Conservation (phyloP, 1,140 invertebrate species). For the Atta cephalotes region DNA sequence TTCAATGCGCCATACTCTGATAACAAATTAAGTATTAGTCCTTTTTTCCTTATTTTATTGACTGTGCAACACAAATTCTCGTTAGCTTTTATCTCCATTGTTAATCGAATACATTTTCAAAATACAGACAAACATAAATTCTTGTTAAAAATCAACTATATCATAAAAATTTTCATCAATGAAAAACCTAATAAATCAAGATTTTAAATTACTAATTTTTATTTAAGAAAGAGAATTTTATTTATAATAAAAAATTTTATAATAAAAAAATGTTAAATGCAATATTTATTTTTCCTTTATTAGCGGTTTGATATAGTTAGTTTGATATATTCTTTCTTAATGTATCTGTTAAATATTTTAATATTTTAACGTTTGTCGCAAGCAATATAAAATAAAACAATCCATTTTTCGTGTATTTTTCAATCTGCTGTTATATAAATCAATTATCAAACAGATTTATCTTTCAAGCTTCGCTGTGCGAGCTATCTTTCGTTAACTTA, state of each 20-base stretch:
- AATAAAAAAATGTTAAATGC: neutral
- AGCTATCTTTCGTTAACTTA: slow-evolving; percentile 23
- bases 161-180: neutral
- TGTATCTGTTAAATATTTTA: neutral
- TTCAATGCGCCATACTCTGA: too few relatives aligned
- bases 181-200: neutral
- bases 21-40: neutral
- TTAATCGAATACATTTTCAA: slow-evolving; percentile 5
- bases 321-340: neutral
- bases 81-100: neutral
- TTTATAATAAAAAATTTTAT: neutral
- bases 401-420: neutral
- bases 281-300: neutral
- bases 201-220: neutral
- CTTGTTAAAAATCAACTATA: slow-evolving; percentile 15
- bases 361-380: neutral
- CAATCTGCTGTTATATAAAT: neutral
- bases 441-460: slow-evolving; percentile 15
- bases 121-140: neutral
- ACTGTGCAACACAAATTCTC: neutral
- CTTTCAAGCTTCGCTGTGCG: neutral
- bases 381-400: neutral
- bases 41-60: neutral
- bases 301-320: neutral
- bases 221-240: neutral